Base-by-base conservation (phyloP, 2,113 vertebrate species). In the Gasterosteus nipponicus region DNA sequence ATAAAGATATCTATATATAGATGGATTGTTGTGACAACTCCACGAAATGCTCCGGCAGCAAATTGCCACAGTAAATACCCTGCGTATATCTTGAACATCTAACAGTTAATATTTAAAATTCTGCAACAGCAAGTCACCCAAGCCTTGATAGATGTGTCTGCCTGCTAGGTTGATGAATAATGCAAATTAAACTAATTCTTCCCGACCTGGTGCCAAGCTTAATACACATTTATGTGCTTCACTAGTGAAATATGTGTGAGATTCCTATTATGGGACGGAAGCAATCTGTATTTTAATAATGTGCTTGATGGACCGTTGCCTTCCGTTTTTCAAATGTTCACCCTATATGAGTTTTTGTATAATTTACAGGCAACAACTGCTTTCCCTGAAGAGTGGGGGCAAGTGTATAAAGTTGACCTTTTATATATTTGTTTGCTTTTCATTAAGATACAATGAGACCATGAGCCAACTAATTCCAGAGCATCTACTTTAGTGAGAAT, bases 181-280 rank as follows among this genome's bases (percentile, higher is more conserved):
- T 88, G 82, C 81, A 91, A 91, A 90, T 89, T 31, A 88, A 87
- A 84, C 82, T 88, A 90, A 89, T 93, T 90, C 82, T 77, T 89
- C 69, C 71, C n/a, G 75, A 89, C 81, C 84, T 22, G 54, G 78
- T 82, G 87, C 90, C 82, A 86, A 62, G 80, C 63, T 54, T 64
- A 75, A 83, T 86, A 83, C 61, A 87, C 83, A 88, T 89, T 88
- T 83, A 78, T 86, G 80, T 83, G 84, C 89, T 78, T 75, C 10
- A 41, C 75, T 54, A 39, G 83, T 80, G 81, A 88, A 84, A 77
- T 68, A 86, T 87, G 64, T 87, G 70, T 58, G 75, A 83, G 72
- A 87, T 84, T 90, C 85, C 70, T 84, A 81, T 89, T 78, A 82
- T 77, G 75, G 64, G 67, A 87, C 39, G 68, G 83, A 82, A 88